Evolutionary conservation across 2,113 vertebrate species (phyloP), one percentile per base, ranked within the genome.

Genomic region (Gobiocypris rarus): DNA sequence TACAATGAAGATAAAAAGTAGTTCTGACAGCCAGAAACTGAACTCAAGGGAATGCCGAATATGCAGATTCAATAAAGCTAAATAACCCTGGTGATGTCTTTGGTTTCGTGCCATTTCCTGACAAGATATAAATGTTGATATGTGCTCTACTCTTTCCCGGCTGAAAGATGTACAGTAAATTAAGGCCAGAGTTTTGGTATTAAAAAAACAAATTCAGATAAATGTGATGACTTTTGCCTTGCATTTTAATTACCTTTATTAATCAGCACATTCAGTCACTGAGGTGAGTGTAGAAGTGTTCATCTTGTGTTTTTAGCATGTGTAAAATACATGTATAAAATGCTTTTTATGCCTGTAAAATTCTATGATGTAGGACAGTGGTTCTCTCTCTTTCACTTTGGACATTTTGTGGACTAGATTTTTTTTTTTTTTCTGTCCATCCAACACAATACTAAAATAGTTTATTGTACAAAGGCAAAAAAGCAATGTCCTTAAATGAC

Each of bases 41-140:
- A 81, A 70, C 79, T 82, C 80, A 82, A 82, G 80, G 80, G 80
- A 70, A 82, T 82, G 80, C 48, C 22, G 65, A 82, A 82, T 82
- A 82, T 82, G 80, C 80, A 82, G 80, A 82, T 82, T 82, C 65
- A 82, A 82, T 82, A 82, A 82, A 82, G 80, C 80, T 69, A 19
- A 82, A 71, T 70, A 70, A 82, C 63, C 50, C 28, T 56, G 31
- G 9, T 5, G 11, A 15, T 71, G 63, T 82, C 28, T 70, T 52
- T 69, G 13, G 38, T 71, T 70, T 82, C 17, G 24, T 82, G 58
- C 41, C 15, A 31, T 43, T 61, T 45, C 13, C 3, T 48, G 34
- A 79, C 41, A 17, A 28, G 15, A 28, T 75, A 28, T 31, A 52
- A 75, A 50, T 24, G 28, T 41, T 2, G 73, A 77, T 76, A 50